A percentile compares a stretch with the other conserved stretches of the same genome.
Conservation (phyloP, 2,797 vertebrate genomes). For the Orientallactaga sibirica region DNA sequence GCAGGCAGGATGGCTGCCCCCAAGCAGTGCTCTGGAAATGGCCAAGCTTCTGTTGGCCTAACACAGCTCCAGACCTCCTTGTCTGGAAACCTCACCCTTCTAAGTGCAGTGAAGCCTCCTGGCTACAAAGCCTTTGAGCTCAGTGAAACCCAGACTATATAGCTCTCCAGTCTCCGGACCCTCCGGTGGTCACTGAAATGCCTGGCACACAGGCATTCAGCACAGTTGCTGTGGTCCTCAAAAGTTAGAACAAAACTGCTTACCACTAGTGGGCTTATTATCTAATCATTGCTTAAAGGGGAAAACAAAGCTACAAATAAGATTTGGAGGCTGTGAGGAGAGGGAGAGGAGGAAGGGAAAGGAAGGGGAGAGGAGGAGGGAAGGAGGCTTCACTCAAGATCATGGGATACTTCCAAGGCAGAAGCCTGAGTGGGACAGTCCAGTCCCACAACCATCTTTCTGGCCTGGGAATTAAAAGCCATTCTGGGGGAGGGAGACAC, state of each 20-base stretch:
- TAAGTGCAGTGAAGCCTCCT: not conserved
- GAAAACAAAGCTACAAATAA: not conserved
- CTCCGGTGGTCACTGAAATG: not conserved
- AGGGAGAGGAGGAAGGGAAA: not conserved
- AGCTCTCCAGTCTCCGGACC: not conserved
- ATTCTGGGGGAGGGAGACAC: not conserved
- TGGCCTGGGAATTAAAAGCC: constrained; percentile 19
- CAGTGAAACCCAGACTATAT: not conserved
- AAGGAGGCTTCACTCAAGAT: not conserved
- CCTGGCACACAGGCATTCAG: not conserved
- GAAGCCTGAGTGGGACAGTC: constrained; percentile 32
- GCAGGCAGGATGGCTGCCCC: not conserved
- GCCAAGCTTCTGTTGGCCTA: not conserved
- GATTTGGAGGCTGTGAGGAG: not conserved
- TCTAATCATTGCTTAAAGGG: not conserved
- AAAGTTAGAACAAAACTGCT: not conserved
- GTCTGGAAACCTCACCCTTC: not conserved
- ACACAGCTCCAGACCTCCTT: not conserved
- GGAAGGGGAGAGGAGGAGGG: not conserved
- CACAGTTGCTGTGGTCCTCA: not conserved
- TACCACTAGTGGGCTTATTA: not conserved
- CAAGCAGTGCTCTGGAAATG: not conserved
- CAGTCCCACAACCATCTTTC: not conserved
- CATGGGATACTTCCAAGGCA: constrained; percentile 50
- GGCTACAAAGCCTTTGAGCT: not conserved